Conservation (phyloP, 2,113 vertebrate genomes). For the Mugil cephalus region DNA sequence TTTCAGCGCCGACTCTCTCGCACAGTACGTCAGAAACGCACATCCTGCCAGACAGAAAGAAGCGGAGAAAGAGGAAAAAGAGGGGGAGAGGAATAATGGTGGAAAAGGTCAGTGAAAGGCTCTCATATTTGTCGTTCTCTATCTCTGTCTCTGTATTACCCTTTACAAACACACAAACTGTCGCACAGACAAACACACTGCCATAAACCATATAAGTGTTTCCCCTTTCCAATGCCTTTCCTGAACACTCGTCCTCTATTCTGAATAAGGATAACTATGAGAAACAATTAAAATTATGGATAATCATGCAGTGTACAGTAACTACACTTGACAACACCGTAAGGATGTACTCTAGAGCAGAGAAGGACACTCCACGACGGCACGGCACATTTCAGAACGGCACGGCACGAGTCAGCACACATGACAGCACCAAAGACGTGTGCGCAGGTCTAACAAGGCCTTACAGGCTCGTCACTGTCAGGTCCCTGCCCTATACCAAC, state of each 20-base stretch:
- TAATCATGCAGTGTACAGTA: conserved; percentile 69
- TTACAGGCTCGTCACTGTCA: conserved; percentile 64
- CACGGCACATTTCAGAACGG: conserved; percentile 75
- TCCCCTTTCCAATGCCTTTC: conserved; percentile 35
- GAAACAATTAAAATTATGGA: conserved; percentile 37
- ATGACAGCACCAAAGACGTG: conserved; percentile 77
- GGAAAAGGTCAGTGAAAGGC: conserved; percentile 42
- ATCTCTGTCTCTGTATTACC: conserved; percentile 40
- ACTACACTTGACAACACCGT: conserved; percentile 67
- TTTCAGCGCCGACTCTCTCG: conserved; percentile 92
- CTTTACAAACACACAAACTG: conserved; percentile 37
- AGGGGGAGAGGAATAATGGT: conserved; percentile 22
- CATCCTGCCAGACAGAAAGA: conserved; percentile 85
- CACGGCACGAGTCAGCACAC: conserved; percentile 78
- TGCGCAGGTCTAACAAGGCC: conserved; percentile 73
- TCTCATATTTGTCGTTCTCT: conserved; percentile 43
- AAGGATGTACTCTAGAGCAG: conserved; percentile 73
- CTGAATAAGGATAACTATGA: conserved; percentile 35
- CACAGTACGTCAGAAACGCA: conserved; percentile 94
- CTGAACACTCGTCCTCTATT: conserved; percentile 39
- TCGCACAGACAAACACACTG: conserved; percentile 37
- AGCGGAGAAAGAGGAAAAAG: conserved; percentile 28
- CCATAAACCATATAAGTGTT: conserved; percentile 37
- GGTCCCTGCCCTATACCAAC: conserved; percentile 62
- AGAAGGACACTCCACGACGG: conserved; percentile 71